Percentiles rank a stretch among this genome's conserved stretches.
Evolutionary conservation across 1,140 invertebrate species (phyloP).

Genomic region (Trichonephila clavata): DNA sequence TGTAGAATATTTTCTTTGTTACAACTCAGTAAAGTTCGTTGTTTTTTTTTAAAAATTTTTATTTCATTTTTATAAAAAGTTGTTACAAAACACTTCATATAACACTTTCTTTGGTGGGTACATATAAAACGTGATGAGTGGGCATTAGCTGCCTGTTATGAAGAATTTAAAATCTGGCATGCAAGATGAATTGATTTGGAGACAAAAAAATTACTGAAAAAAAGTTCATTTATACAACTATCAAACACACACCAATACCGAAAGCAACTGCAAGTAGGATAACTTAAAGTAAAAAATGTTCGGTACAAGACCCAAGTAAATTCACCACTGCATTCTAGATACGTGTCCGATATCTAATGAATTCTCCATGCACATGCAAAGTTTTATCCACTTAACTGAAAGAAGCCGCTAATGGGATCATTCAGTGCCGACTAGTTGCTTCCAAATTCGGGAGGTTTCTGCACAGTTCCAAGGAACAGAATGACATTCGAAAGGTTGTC

Average conservation of each 20-base stretch:
- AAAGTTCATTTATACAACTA: neutral
- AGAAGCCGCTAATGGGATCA: neutral
- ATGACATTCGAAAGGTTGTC: slow-evolving; percentile 84
- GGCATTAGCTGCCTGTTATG: slow-evolving; percentile 39
- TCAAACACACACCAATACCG: neutral
- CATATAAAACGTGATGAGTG: neutral
- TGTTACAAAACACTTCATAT: neutral
- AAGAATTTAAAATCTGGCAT: neutral
- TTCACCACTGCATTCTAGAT: neutral
- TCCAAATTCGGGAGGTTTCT: slow-evolving; percentile 71
- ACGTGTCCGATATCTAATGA: neutral
- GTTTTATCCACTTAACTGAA: neutral
- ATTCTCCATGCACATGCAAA: neutral
- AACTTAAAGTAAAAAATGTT: neutral
- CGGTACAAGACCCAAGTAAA: neutral
- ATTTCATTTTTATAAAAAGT: neutral
- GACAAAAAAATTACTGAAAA: neutral
- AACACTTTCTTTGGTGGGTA: slow-evolving; percentile 9
- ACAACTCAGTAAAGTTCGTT: too few species aligned
- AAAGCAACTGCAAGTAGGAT: neutral
- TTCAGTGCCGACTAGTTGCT: neutral
- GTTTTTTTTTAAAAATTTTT: neutral
- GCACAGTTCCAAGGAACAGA: slow-evolving; percentile 85
- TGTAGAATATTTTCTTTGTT: too few species aligned
- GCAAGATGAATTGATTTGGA: neutral